A percentile compares a stretch with the other conserved stretches of the same genome.
Evolutionary conservation across 2,797 vertebrate species (phyloP).

Genomic region (Coccyzus lansbergi): DNA sequence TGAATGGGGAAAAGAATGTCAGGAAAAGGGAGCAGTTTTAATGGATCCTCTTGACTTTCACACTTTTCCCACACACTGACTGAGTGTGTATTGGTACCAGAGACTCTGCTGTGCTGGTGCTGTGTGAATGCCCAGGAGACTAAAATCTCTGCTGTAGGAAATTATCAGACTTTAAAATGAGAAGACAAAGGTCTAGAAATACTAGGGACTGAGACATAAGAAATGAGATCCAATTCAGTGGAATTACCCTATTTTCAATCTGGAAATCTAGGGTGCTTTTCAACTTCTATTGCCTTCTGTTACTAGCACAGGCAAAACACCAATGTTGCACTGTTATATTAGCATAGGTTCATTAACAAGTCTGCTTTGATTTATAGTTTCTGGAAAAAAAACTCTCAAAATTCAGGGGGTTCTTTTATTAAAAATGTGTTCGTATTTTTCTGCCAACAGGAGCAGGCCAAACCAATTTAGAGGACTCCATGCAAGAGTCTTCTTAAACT

Average conservation of each 20-base stretch:
- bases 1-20: background rate
- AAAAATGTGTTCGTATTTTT: background rate
- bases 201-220: background rate
- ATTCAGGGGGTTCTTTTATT: background rate
- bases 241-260: background rate
- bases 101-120: background rate
- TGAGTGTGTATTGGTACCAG: background rate
- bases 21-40: background rate
- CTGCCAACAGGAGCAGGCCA: background rate
- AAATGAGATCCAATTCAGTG: background rate
- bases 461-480: background rate
- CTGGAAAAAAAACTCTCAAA: background rate
- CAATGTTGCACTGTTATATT: background rate
- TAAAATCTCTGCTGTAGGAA: background rate
- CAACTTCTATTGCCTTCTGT: background rate
- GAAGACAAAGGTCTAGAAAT: background rate
- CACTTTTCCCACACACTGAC: accelerated
- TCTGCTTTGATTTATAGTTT: background rate
- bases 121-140: background rate
- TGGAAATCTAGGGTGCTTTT: background rate
- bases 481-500: background rate
- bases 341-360: background rate
- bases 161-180: background rate
- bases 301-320: background rate
- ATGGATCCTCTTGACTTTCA: background rate